Conservation (phyloP, 2,888 invertebrate genomes). For the Oligia latruncula region DNA sequence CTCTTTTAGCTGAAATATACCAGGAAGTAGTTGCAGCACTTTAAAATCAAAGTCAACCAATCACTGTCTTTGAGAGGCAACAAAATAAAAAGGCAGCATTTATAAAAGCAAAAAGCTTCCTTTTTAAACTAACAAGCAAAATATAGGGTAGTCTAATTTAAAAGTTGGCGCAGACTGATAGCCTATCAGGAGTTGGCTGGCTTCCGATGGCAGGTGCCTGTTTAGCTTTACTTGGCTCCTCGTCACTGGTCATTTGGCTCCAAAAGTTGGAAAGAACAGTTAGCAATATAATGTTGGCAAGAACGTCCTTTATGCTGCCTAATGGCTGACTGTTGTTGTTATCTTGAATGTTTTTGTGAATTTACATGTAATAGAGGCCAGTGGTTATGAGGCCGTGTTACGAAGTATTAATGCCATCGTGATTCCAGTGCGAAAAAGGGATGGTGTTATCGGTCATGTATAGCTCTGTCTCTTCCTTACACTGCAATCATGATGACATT, state of each 20-base stretch:
- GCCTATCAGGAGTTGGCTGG: conserved; percentile 72
- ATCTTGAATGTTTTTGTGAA: conserved; percentile 35
- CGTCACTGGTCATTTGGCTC: conserved; percentile 76
- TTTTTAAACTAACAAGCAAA: not conserved
- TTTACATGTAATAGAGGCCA: conserved; percentile 15
- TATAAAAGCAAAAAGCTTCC: not conserved
- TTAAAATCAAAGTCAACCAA: not conserved
- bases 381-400: not conserved
- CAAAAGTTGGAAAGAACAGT: conserved; percentile 59
- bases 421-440: too few species aligned
- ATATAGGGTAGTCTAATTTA: conserved; percentile 72
- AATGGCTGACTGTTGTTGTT: conserved; percentile 40
- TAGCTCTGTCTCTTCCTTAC: too few species aligned
- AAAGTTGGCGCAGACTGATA: conserved; percentile 77
- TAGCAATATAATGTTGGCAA: conserved; percentile 72
- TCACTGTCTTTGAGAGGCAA: not conserved
- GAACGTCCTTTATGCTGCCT: conserved; percentile 41
- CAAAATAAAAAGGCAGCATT: too few species aligned
- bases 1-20: not conserved
- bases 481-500: too few species aligned
- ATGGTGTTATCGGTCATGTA: too few species aligned
- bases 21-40: not conserved
- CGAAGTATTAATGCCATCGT: too few species aligned
- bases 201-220: conserved; percentile 76
- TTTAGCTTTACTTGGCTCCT: conserved; percentile 76